Evolutionary conservation across 2,797 vertebrate species (phyloP).

Genomic region (Champsocephalus gunnari): DNA sequence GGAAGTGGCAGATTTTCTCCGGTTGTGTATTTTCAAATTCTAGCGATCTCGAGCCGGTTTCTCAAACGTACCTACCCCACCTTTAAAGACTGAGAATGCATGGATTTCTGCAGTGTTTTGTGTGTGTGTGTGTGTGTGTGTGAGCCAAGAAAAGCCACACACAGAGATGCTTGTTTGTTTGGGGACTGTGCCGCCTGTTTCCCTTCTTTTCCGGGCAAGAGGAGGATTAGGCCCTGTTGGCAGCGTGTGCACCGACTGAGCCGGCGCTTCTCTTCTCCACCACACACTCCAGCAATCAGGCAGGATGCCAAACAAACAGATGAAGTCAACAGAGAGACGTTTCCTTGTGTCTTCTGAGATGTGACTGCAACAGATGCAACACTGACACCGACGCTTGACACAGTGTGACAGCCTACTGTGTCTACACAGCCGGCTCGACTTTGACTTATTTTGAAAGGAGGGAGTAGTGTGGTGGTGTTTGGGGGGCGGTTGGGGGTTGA

Average conservation of each 20-base stretch:
- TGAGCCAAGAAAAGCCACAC: constrained; percentile 30
- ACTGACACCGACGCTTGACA: constrained; percentile 81
- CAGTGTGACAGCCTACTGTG: constrained; percentile 79
- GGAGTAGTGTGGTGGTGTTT: neutral
- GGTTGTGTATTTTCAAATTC: no score
- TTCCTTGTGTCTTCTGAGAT: constrained; percentile 81
- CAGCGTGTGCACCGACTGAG: constrained; percentile 58
- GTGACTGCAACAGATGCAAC: constrained; percentile 84
- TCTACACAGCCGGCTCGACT: constrained; percentile 76
- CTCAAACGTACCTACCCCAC: no score
- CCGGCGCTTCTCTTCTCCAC: constrained; percentile 60
- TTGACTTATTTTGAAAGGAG: constrained; percentile 68
- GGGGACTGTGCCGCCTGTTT: constrained; percentile 35
- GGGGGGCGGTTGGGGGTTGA: constrained; percentile 33
- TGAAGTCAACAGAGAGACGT: constrained; percentile 85
- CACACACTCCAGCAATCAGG: constrained; percentile 83
- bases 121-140: constrained; percentile 6
- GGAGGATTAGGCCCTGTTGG: constrained; percentile 70
- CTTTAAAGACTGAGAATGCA: constrained; percentile 28
- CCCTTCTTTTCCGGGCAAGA: constrained; percentile 31
- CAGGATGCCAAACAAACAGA: constrained; percentile 86
- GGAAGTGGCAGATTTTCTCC: no score
- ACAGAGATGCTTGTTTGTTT: constrained; percentile 65
- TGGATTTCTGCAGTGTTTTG: constrained; percentile 31
- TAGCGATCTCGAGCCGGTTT: no score